These are phyloP conservation scores for Pterostichus niger DNA, from an alignment of 2,888 invertebrate species.

Conservation along the genomic window DNA sequence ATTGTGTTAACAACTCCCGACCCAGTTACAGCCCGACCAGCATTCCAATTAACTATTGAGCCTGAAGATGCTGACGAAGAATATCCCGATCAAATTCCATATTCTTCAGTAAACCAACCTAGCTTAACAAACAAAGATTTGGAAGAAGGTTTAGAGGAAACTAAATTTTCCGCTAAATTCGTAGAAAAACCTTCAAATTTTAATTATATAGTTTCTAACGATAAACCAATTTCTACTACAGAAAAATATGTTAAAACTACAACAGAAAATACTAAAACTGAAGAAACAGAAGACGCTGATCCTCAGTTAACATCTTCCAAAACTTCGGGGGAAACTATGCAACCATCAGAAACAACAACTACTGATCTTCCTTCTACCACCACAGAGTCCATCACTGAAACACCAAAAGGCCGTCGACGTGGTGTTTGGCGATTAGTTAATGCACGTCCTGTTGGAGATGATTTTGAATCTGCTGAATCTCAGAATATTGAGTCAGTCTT, in stretches of 20 bases:
- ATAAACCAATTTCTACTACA: slow-evolving; percentile 26
- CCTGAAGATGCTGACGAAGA: slow-evolving; percentile 73
- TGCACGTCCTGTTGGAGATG: slow-evolving; percentile 81
- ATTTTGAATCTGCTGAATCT: slow-evolving; percentile 89
- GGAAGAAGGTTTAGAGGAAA: slow-evolving; percentile 78
- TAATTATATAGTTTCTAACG: slow-evolving; percentile 62
- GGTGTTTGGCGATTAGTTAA: slow-evolving; percentile 88
- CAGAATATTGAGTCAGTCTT: slow-evolving; percentile 81
- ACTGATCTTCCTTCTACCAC: slow-evolving; percentile 74
- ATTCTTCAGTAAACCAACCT: slow-evolving; percentile 79
- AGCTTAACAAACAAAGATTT: slow-evolving; percentile 75
- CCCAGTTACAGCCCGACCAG: slow-evolving; percentile 73
- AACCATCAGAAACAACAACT: slow-evolving; percentile 66
- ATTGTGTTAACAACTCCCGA: background rate
- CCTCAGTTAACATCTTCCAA: slow-evolving; percentile 29
- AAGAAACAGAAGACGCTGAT: slow-evolving; percentile 65
- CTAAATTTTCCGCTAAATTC: slow-evolving; percentile 83
- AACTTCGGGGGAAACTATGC: slow-evolving; percentile 33
- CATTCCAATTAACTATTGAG: slow-evolving; percentile 75
- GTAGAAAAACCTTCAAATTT: slow-evolving; percentile 73
- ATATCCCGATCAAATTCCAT: slow-evolving; percentile 79
- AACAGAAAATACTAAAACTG: slow-evolving; percentile 46
- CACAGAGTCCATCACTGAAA: slow-evolving; percentile 68
- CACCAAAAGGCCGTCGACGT: slow-evolving; percentile 77
- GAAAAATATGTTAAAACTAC: slow-evolving; percentile 67